Base-by-base conservation (phyloP, 2,797 vertebrate species). In the Lindbergichthys nudifrons region DNA sequence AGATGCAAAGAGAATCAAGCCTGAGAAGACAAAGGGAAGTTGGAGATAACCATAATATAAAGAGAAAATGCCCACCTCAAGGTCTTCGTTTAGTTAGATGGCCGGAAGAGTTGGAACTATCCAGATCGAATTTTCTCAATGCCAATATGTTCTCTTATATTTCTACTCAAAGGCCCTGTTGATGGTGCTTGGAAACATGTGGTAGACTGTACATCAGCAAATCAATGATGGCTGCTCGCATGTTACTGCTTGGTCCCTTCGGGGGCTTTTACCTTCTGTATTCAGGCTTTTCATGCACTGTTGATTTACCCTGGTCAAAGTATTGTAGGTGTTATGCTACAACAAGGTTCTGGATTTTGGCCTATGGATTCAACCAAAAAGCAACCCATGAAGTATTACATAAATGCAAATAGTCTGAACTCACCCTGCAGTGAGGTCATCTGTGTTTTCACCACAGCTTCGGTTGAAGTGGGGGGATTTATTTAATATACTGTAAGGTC, bases 401-500 rank as follows among this genome's bases (percentile, higher is more conserved):
- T 19, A 21, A 19, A 69, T 23, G 14, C 36, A 48, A 32, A 16
- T 19, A 23, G 0, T 42, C n/a, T 42, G 50, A 60, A 41, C 39
- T 42, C n/a, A 42, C 46, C 54, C 26, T 53, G 53, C 41, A 18
- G 13, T 56, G 18, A 14, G 39, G 23, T 39, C 67, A 19, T 65
- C 9, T 12, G 2, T 52, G 26, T 58, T 53, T 26, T 43, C 30
- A 23, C 58, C 39, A 26, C 26, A 78, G 63, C 52, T 75, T 67
- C 41, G 19, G 8, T 36, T 36, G 39, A 16, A 12, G 36, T 6
- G 23, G 51, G 63, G 30, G 15, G 12, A 1, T 41, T 73, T 63
- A 36, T 63, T 59, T 58, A 52, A 21, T 63, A 13, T 79, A n/a
- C n/a, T n/a, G n/a, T n/a, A 56, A 75, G 53, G 67, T 67, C 63